These are phyloP conservation scores for Xenus cinereus DNA, from an alignment of 2,113 vertebrate genomes.

Conservation along the genomic window DNA sequence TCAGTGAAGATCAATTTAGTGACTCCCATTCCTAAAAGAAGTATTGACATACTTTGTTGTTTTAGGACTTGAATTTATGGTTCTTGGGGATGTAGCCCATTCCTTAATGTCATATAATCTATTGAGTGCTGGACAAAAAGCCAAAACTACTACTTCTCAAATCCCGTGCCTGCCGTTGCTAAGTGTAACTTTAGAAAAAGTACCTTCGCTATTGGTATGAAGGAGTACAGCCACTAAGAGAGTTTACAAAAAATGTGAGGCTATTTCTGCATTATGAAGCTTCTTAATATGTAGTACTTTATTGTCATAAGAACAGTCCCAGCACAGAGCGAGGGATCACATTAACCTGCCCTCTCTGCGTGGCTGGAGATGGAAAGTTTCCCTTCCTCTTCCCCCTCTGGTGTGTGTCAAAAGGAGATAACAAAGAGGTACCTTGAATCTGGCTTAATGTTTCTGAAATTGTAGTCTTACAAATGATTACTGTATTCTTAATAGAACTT, in stretches of 20 bases:
- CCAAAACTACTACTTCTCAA: background rate
- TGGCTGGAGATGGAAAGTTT: background rate
- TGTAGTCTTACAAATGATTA: background rate
- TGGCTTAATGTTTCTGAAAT: background rate
- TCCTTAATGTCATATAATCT: background rate
- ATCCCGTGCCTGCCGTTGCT: background rate
- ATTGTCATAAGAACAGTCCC: background rate
- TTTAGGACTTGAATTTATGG: conserved; percentile 14
- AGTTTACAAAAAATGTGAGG: rapidly evolving
- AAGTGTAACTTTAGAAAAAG: background rate
- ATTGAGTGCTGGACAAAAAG: background rate
- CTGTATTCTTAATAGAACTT: background rate
- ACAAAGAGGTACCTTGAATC: background rate
- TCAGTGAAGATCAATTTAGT: background rate
- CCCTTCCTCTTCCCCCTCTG: background rate
- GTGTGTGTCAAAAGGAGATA: background rate
- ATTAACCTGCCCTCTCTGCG: rapidly evolving
- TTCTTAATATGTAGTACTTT: background rate
- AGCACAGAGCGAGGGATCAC: background rate
- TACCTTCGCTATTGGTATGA: background rate
- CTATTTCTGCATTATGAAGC: background rate
- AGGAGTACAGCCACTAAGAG: background rate
- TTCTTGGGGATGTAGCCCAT: background rate
- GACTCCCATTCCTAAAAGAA: background rate
- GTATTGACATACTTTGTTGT: background rate